Conservation (phyloP, 2,113 vertebrate genomes). For the Trachemys scripta region DNA sequence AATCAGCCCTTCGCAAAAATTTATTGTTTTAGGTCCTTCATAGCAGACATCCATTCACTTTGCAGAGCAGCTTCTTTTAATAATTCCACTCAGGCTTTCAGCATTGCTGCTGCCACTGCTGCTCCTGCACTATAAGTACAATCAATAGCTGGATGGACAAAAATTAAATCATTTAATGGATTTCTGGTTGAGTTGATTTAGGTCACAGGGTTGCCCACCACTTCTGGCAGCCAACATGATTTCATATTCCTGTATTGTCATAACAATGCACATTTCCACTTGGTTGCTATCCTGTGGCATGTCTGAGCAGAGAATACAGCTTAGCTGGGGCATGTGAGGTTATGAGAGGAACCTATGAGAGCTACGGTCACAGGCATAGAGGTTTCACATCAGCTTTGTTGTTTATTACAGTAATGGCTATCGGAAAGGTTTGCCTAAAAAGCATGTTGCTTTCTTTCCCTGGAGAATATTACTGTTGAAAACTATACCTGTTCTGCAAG, state of each 20-base stretch:
- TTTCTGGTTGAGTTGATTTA: conserved; percentile 81
- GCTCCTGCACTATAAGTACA: conserved; percentile 50
- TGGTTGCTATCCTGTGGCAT: conserved; percentile 19
- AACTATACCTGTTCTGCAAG: not conserved
- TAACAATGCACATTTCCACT: conserved; percentile 53
- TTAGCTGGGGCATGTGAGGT: not conserved
- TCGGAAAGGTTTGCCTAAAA: conserved; percentile 16
- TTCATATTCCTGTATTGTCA: conserved; percentile 66
- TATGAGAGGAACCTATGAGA: conserved; percentile 32
- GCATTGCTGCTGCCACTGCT: conserved; percentile 38
- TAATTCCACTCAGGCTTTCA: conserved; percentile 70
- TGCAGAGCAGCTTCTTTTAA: conserved; percentile 57
- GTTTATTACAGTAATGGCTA: not conserved
- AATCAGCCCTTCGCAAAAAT: conserved; percentile 71
- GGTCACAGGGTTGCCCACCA: conserved; percentile 68
- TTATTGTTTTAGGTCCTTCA: conserved; percentile 74
- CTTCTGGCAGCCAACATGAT: conserved; percentile 66
- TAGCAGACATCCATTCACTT: conserved; percentile 71
- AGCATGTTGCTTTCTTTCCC: conserved; percentile 25
- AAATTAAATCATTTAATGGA: conserved; percentile 81
- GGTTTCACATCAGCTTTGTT: not conserved
- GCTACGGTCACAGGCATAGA: not conserved
- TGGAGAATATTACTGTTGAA: conserved; percentile 17
- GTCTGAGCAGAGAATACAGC: conserved; percentile 1
- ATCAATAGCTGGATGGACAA: conserved; percentile 80